phyloP scores from a whole-genome alignment of 2,797 vertebrate genomes.

The Ciconia nigra region DNA sequence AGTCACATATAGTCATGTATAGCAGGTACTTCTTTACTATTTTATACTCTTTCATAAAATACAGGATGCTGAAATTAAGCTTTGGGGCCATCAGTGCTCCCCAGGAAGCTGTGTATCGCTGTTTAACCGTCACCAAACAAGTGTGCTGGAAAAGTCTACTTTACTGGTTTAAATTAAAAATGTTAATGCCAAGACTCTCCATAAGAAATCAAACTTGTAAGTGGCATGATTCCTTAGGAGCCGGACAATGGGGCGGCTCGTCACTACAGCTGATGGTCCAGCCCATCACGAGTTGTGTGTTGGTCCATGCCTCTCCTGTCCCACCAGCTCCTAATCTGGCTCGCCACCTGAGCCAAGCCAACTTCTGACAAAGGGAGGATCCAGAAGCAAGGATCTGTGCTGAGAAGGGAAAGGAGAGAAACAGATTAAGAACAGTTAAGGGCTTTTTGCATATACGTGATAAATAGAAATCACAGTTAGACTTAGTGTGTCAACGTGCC shows the following conservation, averaged over 20 bases:
- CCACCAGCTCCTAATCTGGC: background rate
- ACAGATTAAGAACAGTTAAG: background rate
- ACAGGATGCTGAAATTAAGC: background rate
- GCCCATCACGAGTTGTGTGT: background rate
- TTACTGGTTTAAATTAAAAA: background rate
- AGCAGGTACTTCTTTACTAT: background rate
- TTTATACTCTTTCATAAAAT: background rate
- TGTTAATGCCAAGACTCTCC: background rate
- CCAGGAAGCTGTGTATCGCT: background rate
- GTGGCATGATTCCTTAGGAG: background rate
- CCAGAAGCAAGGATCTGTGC: background rate
- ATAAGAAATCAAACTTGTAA: background rate
- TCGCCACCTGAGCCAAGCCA: background rate
- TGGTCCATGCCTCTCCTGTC: background rate
- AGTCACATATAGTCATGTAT: background rate
- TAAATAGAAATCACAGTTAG: background rate
- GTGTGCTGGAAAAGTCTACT: background rate
- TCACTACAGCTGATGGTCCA: background rate
- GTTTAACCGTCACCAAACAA: background rate
- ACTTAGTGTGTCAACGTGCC: rapidly evolving
- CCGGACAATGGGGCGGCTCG: background rate
- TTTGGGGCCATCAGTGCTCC: background rate
- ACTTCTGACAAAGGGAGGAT: background rate
- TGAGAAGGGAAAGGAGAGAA: background rate
- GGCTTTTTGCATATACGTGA: background rate